Percentiles rank a stretch among this genome's conserved stretches.
These are phyloP conservation scores for Psix sp. DNA, from an alignment of 1,140 invertebrate genomes.

Conservation along the genomic window DNA sequence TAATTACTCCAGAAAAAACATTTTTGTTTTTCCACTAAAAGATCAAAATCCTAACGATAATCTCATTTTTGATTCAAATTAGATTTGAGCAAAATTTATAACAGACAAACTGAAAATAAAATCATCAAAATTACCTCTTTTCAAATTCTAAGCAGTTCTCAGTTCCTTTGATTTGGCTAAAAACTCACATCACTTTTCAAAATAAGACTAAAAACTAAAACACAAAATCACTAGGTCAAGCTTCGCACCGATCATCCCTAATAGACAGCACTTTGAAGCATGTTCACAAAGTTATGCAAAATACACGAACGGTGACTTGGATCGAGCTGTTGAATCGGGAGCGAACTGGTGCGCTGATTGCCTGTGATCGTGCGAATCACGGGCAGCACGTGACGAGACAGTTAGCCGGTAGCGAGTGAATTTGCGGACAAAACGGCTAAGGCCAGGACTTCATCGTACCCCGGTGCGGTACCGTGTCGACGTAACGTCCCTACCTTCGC, in stretches of 20 bases:
- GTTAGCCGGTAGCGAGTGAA: constrained; percentile 53
- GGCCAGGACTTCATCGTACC: constrained; percentile 53
- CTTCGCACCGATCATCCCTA: background rate
- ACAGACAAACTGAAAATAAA: too few relatives aligned
- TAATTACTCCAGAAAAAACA: too few relatives aligned
- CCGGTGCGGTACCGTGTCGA: constrained; percentile 64
- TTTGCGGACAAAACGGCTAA: constrained; percentile 51
- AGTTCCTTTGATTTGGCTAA: background rate
- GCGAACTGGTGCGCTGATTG: constrained; percentile 1
- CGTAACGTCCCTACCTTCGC: constrained; percentile 61
- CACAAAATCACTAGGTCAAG: background rate
- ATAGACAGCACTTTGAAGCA: background rate
- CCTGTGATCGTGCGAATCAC: constrained; percentile 4
- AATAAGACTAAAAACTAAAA: background rate
- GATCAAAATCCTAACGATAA: too few relatives aligned
- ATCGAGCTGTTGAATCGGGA: too few relatives aligned
- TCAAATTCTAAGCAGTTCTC: background rate
- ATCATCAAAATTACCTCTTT: background rate
- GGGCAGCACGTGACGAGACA: constrained; percentile 30
- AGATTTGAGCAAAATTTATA: background rate
- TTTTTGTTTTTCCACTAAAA: too few relatives aligned
- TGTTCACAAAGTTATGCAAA: too few relatives aligned
- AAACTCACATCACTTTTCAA: background rate
- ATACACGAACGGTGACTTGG: too few relatives aligned
- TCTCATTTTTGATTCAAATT: too few relatives aligned